Evolutionary conservation across 2,888 invertebrate species (phyloP), one percentile per base, ranked within the genome.

Genomic region (Drosophila prolongata): DNA sequence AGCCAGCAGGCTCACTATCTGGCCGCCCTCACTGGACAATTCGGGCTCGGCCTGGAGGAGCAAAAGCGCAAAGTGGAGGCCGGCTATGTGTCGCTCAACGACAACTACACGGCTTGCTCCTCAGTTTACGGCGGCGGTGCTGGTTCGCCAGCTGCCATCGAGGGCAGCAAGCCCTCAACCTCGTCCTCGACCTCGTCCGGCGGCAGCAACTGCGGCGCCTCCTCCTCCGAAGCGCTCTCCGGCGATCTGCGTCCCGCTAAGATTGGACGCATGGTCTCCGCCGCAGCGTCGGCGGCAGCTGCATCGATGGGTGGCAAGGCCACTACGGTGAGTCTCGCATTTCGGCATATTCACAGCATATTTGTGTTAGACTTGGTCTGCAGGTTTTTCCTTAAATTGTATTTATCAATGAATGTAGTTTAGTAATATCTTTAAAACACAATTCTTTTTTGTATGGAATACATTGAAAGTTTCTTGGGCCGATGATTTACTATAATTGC

Each of bases 61-160:
- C 75, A 70, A 49, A 71, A 78, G 67, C 78, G 78, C 38, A 92
- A 79, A 92, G 91, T 86, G 87, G 92, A 79, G 90, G 40, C 80
- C 8, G 77, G 87, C 6, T 83, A 80, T 42, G 76, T 83, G 1
- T 88, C 89, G 67, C 86, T 91, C 11, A 90, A 87, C 66, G 90
- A 87, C 65, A 82, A 68, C 53, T 85, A 77, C 38, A 72, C 77
- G 11, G 76, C 84, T 35, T 83, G 83, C 38, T 88, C 83, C 2
- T 89, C 83, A 6, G 87, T 89, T 6, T 89, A 73, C 54, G 80
- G 80, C 37, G 68, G 49, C 52, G 62, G 72, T 34, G 72, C 67
- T 56, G 64, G 65, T 30, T 43, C 47, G 24, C 38, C 42, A 24
- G 53, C 53, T 47, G 46, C 40, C 14, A 38, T 37, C 9, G 70